These are phyloP conservation scores for Rhagophthalmus giganteus DNA, from an alignment of 2,888 invertebrate species.

Conservation along the genomic window DNA sequence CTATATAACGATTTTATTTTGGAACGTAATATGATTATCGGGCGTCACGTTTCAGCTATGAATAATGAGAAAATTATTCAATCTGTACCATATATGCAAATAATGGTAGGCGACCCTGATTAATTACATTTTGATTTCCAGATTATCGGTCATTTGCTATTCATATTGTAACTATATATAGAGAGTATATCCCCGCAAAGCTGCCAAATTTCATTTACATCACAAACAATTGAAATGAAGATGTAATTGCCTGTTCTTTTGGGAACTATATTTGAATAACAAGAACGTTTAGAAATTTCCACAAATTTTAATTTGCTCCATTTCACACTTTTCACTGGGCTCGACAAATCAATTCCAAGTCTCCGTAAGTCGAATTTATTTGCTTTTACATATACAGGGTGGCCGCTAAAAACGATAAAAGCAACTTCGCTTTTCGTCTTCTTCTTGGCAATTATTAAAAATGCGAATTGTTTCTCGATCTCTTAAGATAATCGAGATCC, in stretches of 20 bases:
- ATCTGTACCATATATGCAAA: constrained; percentile 49
- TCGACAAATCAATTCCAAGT: no score
- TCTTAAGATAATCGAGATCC: no score
- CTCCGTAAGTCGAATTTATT: no score
- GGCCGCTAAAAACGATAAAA: no score
- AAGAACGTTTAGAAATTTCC: no score
- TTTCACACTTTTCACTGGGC: background rate
- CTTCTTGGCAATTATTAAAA: no score
- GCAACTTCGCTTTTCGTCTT: no score
- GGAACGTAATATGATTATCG: constrained; percentile 35
- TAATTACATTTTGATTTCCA: constrained; percentile 54
- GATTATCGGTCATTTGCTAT: constrained; percentile 47
- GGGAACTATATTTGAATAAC: no score
- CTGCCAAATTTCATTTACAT: constrained; percentile 15
- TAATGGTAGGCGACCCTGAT: constrained; percentile 48
- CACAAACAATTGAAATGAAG: constrained; percentile 13
- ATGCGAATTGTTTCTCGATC: no score
- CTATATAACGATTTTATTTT: background rate
- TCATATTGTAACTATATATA: constrained; percentile 19
- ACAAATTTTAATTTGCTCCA: constrained; percentile 4
- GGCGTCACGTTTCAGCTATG: constrained; percentile 43
- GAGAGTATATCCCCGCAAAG: constrained; percentile 5
- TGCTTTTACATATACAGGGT: no score
- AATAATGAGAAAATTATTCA: constrained; percentile 51
- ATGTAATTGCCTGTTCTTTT: constrained; percentile 5